Evolutionary conservation across 2,113 vertebrate genomes (phyloP), one percentile per base, ranked within the genome.

Genomic region (Neogobius melanostomus): DNA sequence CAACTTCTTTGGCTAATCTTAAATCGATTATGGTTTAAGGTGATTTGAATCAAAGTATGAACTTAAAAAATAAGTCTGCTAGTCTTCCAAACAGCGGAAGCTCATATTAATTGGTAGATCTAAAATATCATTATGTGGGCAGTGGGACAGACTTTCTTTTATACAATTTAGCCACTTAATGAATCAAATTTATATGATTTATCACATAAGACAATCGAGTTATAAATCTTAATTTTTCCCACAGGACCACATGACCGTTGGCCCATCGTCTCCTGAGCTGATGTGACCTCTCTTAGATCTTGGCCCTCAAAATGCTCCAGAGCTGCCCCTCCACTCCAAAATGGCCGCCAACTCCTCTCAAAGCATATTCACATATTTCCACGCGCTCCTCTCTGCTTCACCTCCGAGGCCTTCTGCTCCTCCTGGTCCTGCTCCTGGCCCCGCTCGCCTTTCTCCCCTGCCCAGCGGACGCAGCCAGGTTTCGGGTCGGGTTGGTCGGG

Each of bases 401-500:
- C 45, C 57, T 36, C 21, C 28, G 28, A 36, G 51, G 28, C 9
- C 45, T 1, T 52, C 60, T 47, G 28, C 21, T 71, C 44, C 49
- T 43, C n/a, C 69, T 69, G 63, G 28, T 36, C 28, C 63, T 80
- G 65, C 49, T 89, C 64, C 68, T 80, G 74, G 28, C 86, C 8
- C 53, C 85, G 28, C 64, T 92, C 50, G 52, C 28, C 46, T 62
- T 7, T 6, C 36, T 89, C 53, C 80, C 84, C 45, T 46, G 69
- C 45, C 80, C 80, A 8, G 67, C 70, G 1, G 69, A 84, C 28
- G 84, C 82, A 8, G 71, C 74, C 7, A 79, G 77, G 64, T 92
- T 93, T 65, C 87, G 65, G 48, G 81, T 94, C 0, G 94, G 93
- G 15, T 84, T 95, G 48, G 87, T 94, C 36, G 94, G 94, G 5